Percentiles rank a stretch among this genome's conserved stretches.
Evolutionary conservation across 2,888 invertebrate genomes (phyloP).

Genomic region (Diaphora mendica): DNA sequence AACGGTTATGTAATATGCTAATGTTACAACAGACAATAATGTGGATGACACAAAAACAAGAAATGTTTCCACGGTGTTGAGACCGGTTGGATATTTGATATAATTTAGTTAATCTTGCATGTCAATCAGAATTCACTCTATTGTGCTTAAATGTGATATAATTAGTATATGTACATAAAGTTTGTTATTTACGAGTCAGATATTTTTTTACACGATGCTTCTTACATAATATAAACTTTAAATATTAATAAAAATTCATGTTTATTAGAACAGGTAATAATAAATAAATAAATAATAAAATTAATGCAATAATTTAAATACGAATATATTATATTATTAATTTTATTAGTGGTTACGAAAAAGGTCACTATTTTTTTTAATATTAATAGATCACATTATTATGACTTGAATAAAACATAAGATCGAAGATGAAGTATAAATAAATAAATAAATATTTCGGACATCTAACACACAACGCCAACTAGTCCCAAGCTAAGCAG

Average conservation of each 20-base stretch:
- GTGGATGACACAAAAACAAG: conserved; percentile 41
- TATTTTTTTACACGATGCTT: conserved; percentile 5
- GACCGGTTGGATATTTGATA: conserved; percentile 40
- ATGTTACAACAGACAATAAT: conserved; percentile 53
- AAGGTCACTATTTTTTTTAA: too few relatives aligned
- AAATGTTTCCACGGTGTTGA: conserved; percentile 42
- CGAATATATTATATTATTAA: too few relatives aligned
- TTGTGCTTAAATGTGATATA: conserved; percentile 32
- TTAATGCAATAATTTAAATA: not conserved
- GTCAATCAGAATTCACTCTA: conserved; percentile 46
- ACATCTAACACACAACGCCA: too few relatives aligned
- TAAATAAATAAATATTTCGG: too few relatives aligned
- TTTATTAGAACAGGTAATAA: not conserved
- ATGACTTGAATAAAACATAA: too few relatives aligned
- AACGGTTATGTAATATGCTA: conserved; percentile 60
- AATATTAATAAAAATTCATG: not conserved
- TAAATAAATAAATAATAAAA: not conserved
- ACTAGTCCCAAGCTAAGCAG: too few relatives aligned
- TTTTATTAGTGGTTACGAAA: too few relatives aligned
- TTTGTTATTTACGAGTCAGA: conserved; percentile 36
- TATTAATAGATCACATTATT: too few relatives aligned
- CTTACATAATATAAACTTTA: not conserved
- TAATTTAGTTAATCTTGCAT: conserved; percentile 43
- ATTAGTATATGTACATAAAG: conserved; percentile 16
- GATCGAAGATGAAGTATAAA: not conserved